Conservation (phyloP, 2,888 invertebrate genomes). For the Cataglyphis cursor region DNA sequence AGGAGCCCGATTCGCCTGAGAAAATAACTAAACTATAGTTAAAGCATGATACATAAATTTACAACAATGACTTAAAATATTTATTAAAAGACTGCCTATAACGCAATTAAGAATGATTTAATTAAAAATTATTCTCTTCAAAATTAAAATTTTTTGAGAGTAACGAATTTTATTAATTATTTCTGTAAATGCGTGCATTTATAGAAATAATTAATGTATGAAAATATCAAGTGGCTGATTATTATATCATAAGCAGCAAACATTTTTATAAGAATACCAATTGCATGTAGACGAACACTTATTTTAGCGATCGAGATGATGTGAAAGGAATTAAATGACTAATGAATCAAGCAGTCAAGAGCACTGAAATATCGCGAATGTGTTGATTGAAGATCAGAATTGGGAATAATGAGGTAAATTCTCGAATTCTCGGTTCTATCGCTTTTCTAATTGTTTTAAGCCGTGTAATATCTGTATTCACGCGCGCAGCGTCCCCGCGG, state of each 20-base stretch:
- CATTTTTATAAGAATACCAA: background rate
- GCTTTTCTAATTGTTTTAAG: slow-evolving; percentile 45
- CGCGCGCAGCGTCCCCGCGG: slow-evolving; percentile 34
- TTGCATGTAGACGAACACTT: background rate
- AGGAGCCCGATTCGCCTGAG: background rate
- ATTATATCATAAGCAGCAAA: background rate
- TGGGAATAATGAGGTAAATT: slow-evolving; percentile 12
- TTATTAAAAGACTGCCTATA: background rate
- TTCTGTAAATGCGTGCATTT: background rate
- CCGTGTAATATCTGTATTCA: slow-evolving; percentile 38
- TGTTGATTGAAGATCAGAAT: background rate
- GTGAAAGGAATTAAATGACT: background rate
- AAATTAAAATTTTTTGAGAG: background rate
- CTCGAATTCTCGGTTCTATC: slow-evolving; percentile 10
- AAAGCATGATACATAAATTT: background rate
- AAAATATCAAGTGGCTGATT: background rate
- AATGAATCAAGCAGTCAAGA: background rate
- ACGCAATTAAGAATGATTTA: background rate
- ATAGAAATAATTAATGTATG: background rate
- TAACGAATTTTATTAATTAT: background rate
- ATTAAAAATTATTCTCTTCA: background rate
- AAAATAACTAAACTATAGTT: background rate
- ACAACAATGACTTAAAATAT: background rate
- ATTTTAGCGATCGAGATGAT: background rate
- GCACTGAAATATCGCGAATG: background rate